A percentile compares a stretch with the other conserved stretches of the same genome.
These are phyloP conservation scores for Epizoanthus stellaris DNA, from an alignment of 92 coral and sea anemone species.

Conservation along the genomic window DNA sequence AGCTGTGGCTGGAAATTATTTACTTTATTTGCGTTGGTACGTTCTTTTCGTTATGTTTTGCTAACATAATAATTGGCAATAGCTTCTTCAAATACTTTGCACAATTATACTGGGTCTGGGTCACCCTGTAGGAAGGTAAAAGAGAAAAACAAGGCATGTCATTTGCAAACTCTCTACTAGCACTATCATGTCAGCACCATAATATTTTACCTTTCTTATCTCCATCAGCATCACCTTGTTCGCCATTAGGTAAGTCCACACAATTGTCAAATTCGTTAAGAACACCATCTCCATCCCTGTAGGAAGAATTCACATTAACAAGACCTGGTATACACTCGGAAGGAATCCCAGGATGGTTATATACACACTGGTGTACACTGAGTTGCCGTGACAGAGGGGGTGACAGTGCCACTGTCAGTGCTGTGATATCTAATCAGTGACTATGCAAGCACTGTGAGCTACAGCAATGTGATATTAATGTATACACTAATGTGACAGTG, in stretches of 20 bases:
- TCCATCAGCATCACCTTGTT: constrained; percentile 89
- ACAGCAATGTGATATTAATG: too few relatives aligned
- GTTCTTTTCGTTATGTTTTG: too few relatives aligned
- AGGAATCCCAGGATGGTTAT: too few relatives aligned
- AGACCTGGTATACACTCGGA: too few relatives aligned
- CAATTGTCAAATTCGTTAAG: constrained; percentile 89
- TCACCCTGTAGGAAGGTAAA: neutral
- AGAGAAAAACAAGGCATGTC: neutral
- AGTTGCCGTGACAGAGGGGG: too few relatives aligned
- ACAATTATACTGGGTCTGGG: neutral
- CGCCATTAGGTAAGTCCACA: constrained; percentile 95
- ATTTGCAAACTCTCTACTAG: neutral
- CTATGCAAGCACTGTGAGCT: too few relatives aligned
- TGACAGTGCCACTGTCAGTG: too few relatives aligned
- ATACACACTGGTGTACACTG: too few relatives aligned
- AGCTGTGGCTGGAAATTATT: too few relatives aligned
- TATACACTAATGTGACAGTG: too few relatives aligned
- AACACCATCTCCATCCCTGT: constrained; percentile 93
- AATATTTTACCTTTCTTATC: constrained; percentile 69
- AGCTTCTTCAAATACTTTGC: neutral
- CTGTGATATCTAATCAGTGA: too few relatives aligned
- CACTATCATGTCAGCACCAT: neutral
- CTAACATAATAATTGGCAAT: neutral
- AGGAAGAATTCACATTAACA: neutral
- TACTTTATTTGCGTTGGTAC: too few relatives aligned